phyloP scores from a whole-genome alignment of 2,113 vertebrate genomes.

The Macrotis lagotis region DNA sequence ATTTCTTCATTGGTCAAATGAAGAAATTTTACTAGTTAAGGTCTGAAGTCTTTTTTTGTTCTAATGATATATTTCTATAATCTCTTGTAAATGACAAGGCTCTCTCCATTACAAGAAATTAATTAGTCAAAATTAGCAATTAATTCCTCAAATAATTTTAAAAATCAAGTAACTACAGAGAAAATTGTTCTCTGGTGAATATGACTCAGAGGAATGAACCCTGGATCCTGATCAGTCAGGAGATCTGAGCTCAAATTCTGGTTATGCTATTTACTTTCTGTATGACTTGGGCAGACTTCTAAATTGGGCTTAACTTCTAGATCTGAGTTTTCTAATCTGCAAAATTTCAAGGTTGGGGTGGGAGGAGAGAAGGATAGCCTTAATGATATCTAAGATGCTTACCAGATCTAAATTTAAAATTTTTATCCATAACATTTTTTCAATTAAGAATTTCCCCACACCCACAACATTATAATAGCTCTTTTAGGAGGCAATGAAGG shows the following conservation, averaged over 20 bases:
- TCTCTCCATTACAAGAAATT: neutral
- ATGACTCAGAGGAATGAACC: neutral
- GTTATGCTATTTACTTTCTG: neutral
- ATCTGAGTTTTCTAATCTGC: neutral
- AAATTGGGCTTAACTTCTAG: neutral
- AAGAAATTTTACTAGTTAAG: neutral
- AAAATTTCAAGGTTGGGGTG: neutral
- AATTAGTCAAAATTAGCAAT: neutral
- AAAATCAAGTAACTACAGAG: neutral
- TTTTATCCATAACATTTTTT: neutral
- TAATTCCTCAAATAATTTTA: neutral
- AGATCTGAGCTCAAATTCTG: neutral
- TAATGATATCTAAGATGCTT: neutral
- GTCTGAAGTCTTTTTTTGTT: neutral
- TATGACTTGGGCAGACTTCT: neutral
- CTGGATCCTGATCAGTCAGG: neutral
- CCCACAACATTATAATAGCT: neutral
- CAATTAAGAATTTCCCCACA: neutral
- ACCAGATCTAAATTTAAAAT: neutral
- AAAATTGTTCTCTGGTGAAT: neutral
- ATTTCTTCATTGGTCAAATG: neutral
- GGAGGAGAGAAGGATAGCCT: neutral
- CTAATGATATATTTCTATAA: neutral
- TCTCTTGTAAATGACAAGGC: neutral
- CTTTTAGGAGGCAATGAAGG: neutral